Evolutionary conservation across 2,888 invertebrate genomes (phyloP).

Genomic region (Embidobia sp.): DNA sequence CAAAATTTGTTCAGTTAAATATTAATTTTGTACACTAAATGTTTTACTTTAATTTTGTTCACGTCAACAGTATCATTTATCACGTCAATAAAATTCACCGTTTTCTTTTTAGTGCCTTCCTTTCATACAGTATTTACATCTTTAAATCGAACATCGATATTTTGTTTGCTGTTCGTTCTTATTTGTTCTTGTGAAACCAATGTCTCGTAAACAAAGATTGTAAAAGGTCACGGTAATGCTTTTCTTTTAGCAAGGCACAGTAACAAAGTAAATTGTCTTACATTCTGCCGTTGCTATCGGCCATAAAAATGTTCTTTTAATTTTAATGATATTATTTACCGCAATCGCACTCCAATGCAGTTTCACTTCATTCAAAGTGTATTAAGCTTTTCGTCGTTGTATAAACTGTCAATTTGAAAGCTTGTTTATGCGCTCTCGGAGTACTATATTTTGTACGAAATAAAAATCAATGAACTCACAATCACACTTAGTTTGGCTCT

Average conservation of each 20-base stretch:
- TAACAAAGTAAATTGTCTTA: conserved; percentile 34
- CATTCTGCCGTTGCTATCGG: background rate
- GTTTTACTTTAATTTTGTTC: too few relatives aligned
- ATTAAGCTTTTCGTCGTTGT: conserved; percentile 42
- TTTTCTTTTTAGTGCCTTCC: background rate
- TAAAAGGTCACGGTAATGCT: conserved; percentile 36
- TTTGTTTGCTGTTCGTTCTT: conserved; percentile 22
- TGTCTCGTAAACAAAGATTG: conserved; percentile 34
- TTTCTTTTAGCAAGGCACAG: background rate
- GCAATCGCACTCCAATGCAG: conserved; percentile 13
- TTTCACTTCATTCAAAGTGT: conserved; percentile 31
- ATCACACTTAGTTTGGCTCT: conserved; percentile 60
- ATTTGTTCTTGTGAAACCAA: conserved; percentile 23
- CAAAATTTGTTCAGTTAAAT: too few relatives aligned
- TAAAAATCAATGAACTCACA: conserved; percentile 62
- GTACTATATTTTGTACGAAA: conserved; percentile 59
- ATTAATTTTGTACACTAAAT: too few relatives aligned
- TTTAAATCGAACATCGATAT: conserved; percentile 24
- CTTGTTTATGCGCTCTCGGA: conserved; percentile 53
- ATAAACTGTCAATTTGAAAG: conserved; percentile 60
- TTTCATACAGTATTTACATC: conserved; percentile 40
- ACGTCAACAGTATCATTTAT: too few relatives aligned
- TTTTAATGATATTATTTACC: conserved; percentile 45
- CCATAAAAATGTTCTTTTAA: conserved; percentile 31
- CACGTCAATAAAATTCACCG: background rate